Base-by-base conservation (phyloP, 2,113 vertebrate species). In the Dasyurus viverrinus region DNA sequence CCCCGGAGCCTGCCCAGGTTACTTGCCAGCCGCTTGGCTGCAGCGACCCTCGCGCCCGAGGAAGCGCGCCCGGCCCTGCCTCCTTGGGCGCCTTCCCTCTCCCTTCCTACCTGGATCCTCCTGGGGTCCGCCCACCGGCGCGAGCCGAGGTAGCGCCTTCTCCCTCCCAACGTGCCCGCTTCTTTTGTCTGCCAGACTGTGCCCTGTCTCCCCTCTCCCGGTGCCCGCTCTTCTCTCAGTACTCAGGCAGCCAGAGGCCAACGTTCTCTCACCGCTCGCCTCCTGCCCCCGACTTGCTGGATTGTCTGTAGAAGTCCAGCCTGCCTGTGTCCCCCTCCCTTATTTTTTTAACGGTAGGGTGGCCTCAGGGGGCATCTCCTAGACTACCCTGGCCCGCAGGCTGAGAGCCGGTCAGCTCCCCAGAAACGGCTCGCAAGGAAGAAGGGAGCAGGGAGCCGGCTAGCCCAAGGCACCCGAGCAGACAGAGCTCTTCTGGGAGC, bases 1-100 rank as follows among this genome's bases (percentile, higher is more conserved):
- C 98, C 95, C 93, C 98, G 98, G 98, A 98, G 98, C 98, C 98
- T 98, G 98, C 98, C 98, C 98, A 98, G 98, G 98, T 98, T 98
- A 98, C 98, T 12, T 94, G 98, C 98, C 98, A 98, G 98, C 98
- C 98, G 98, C 97, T 98, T 98, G 98, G 98, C 47, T 47, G 47
- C 2, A 47, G 47, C 47, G 2, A n/a, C 4, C 47, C 47, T 47
- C 47, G 47, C 47, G 47, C 47, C 47, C 47, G 47, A 47, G 47
- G 47, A 47, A 47, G 47, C 96, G 96, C 98, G 98, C 98, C 97
- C 97, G 98, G 94, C 97, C 95, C 90, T 97, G 93, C 95, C 97
- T 94, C 96, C 0, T 54, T 50, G 97, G 92, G 3, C n/a, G 96
- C 96, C 95, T 96, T 89, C 16, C 68, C 42, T 23, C 16, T 42